These are phyloP conservation scores for Papilio machaon DNA, from an alignment of 1,140 invertebrate genomes.

Conservation along the genomic window DNA sequence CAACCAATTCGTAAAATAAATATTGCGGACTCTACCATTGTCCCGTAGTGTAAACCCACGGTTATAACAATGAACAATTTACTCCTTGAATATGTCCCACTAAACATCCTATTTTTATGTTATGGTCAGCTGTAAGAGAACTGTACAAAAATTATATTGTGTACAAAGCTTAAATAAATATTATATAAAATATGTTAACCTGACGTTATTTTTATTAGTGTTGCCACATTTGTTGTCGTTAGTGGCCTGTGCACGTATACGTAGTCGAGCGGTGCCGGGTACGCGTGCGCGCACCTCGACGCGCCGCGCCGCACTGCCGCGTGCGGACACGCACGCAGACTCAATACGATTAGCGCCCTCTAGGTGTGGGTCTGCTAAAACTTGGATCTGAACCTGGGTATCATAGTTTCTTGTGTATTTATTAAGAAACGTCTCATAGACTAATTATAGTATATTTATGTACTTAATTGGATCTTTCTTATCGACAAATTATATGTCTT, in stretches of 20 bases:
- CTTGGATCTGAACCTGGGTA: slow-evolving; percentile 58
- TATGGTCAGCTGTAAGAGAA: no score
- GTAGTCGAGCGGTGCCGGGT: slow-evolving; percentile 45
- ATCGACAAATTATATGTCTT: no score
- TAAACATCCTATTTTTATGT: no score
- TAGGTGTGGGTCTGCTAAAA: slow-evolving; percentile 50
- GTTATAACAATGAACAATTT: no score
- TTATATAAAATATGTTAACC: neutral
- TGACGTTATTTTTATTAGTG: slow-evolving; percentile 15
- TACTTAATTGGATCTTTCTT: no score
- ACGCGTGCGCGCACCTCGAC: slow-evolving; percentile 47
- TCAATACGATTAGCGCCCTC: slow-evolving; percentile 45
- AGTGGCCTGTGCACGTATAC: slow-evolving; percentile 48
- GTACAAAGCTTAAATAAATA: no score
- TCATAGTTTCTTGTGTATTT: neutral
- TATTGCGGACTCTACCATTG: no score
- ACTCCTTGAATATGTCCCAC: neutral
- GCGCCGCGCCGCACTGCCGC: slow-evolving; percentile 51
- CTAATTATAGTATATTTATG: no score
- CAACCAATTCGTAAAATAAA: no score
- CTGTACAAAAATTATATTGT: no score
- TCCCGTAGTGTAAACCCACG: no score
- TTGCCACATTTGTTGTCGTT: slow-evolving; percentile 43
- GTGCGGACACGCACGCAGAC: slow-evolving; percentile 48
- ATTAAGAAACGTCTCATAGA: neutral